Base-by-base conservation (phyloP, 2,888 invertebrate genomes). In the Pristionchus maxplancki region DNA sequence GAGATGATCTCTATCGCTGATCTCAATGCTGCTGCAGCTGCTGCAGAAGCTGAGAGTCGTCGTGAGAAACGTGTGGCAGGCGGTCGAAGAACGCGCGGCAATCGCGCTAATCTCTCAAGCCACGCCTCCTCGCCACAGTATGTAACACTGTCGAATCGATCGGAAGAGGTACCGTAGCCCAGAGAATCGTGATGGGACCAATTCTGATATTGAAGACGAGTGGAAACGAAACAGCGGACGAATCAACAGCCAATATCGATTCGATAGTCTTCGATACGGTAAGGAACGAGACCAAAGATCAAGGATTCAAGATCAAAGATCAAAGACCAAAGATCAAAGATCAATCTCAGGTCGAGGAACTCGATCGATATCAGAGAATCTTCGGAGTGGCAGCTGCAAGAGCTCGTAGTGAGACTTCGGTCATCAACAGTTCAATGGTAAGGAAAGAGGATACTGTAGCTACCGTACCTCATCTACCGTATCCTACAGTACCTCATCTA, bases 241-340 rank as follows among this genome's bases (percentile, higher is more conserved):
- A 78, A 24, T n/a, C 44, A 11, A 44, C 78, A n/a, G 44, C 44
- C n/a, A n/a, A 44, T n/a, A 48, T 78, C 78, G 78, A 78, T 20
- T 78, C 78, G 78, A 28, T 78, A 24, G 78, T 78, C 2, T 78
- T 78, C 78, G 28, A 78, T 44, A 78, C 78, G 78, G 78, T 78
- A 78, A 4, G 20, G 37, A 9, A 17, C 15, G 4, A 44, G 64
- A 67, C n/a, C n/a, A n/a, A n/a, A n/a, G n/a, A n/a, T n/a, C n/a
- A n/a, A n/a, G n/a, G n/a, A n/a, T n/a, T 2, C 1, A 31, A 6
- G 64, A 67, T 31, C 64, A 28, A 67, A 67, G n/a, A n/a, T n/a
- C n/a, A n/a, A n/a, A n/a, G n/a, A n/a, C n/a, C n/a, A n/a, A n/a
- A n/a, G 64, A 67, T 31, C 31, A 67, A 67, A 31, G 64, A 67